Base-by-base conservation (phyloP, 2,888 invertebrate genomes). In the Gymnosoma rotundatum region DNA sequence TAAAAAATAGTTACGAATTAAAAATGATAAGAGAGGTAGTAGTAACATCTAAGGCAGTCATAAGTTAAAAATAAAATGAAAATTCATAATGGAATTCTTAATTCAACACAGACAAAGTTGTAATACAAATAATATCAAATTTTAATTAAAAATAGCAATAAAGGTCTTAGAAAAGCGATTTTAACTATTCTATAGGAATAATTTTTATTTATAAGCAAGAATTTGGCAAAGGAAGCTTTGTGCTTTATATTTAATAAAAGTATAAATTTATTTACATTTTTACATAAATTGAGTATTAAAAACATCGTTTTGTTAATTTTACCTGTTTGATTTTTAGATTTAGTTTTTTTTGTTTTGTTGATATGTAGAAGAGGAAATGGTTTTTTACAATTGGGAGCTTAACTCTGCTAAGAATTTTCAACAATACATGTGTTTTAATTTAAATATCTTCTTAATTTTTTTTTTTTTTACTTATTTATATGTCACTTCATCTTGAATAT, bases 31-130 rank as follows among this genome's bases (percentile, higher is more conserved):
- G 74, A 84, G 84, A 84, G 84, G 84, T 84, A 84, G 84, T 61
- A 84, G 78, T 84, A 81, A 81, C 64, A 84, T 78, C 84, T 84
- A 84, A 76, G 84, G 84, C 84, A 84, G 86, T 83, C 86, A 81
- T 72, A 73, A 63, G 67, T 64, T 81, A 64, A 45, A 73, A 80
- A 48, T 72, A 63, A 36, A 56, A 16, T 6, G 0, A 48, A 66
- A 60, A 54, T 32, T 60, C 42, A 67, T 67, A 16, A 67, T 80
- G 69, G 81, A 75, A 80, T 74, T 18, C 21, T 63, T 75, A 58
- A n/a, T 56, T 42, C 69, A 69, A 81, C 50, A 63, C 74, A 81
- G 63, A 81, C 25, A 48, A 75, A 38, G 48, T 74, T 69, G 1
- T 45, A 45, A 67, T 60, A 73, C 42, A 67, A 76, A 9, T 36